Conservation (phyloP, 2,888 invertebrate genomes). For the Scaptomyza reducta region DNA sequence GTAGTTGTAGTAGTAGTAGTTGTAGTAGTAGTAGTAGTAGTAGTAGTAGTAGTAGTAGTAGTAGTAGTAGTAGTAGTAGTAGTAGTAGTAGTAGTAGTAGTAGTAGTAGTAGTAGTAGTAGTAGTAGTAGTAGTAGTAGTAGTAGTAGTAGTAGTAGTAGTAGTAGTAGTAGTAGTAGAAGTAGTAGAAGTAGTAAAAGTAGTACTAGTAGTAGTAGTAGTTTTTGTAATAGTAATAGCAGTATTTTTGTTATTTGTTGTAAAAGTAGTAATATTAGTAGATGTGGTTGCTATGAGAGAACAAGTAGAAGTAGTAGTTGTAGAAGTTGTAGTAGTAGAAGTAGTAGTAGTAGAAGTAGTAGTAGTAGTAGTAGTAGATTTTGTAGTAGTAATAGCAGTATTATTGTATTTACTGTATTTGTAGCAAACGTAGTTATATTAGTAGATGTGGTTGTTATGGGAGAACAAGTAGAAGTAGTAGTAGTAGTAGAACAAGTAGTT, state of each 20-base stretch:
- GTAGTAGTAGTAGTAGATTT: background rate
- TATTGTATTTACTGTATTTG: too few relatives aligned
- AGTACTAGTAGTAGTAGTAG: background rate
- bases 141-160: background rate
- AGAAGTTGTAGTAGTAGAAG: background rate
- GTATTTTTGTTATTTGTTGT: too few relatives aligned
- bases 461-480: background rate
- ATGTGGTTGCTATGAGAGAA: background rate
- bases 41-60: background rate
- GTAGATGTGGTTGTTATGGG: background rate
- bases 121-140: too few relatives aligned
- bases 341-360: background rate
- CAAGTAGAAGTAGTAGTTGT: background rate
- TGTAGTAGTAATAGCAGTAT: too few relatives aligned
- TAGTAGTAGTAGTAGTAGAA: background rate
- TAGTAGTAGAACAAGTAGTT: constrained; percentile 1
- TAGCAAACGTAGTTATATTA: background rate
- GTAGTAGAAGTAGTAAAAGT: background rate
- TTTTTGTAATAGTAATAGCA: too few relatives aligned
- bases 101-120: too few relatives aligned
- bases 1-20: background rate
- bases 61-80: background rate
- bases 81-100: too few relatives aligned
- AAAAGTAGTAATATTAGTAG: background rate
- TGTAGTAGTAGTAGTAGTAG: background rate